These are phyloP conservation scores for Cybosia mesomella DNA, from an alignment of 2,888 invertebrate species.

Conservation along the genomic window DNA sequence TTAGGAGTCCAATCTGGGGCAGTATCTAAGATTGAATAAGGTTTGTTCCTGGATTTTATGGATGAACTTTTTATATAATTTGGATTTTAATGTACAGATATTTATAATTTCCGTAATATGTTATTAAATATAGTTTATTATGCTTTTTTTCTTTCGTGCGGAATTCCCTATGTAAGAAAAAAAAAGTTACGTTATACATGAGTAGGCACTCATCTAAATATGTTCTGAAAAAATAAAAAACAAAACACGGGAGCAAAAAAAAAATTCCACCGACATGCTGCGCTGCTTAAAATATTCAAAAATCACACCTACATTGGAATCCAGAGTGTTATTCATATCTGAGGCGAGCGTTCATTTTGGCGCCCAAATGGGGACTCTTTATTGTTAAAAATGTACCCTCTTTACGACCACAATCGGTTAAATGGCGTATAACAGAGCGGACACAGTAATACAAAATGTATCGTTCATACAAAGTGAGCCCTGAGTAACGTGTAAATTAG, in stretches of 20 bases:
- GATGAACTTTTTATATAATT: too few species aligned
- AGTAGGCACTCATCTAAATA: conserved; percentile 4
- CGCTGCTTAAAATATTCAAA: conserved; percentile 21
- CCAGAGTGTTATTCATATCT: conserved; percentile 35
- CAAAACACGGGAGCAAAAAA: neutral
- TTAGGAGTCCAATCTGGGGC: too few species aligned
- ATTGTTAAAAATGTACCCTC: conserved; percentile 53
- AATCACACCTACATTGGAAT: conserved; percentile 24
- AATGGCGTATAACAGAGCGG: conserved; percentile 47
- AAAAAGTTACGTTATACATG: neutral
- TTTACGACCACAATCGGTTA: conserved; percentile 50
- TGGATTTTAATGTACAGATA: too few species aligned
- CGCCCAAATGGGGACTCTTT: conserved; percentile 30
- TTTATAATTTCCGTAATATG: too few species aligned
- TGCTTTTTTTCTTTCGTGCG: too few species aligned
- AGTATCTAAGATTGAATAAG: too few species aligned
- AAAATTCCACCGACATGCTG: neutral
- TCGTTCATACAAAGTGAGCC: conserved; percentile 35
- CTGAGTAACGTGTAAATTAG: conserved; percentile 44
- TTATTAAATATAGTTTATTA: too few species aligned
- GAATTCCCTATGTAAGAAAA: too few species aligned
- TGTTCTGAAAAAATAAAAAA: neutral
- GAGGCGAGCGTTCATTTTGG: conserved; percentile 32
- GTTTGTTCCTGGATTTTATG: too few species aligned
- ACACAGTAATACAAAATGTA: conserved; percentile 49